These are phyloP conservation scores for Hybos culiciformis DNA, from an alignment of 2,888 invertebrate species.

Conservation along the genomic window DNA sequence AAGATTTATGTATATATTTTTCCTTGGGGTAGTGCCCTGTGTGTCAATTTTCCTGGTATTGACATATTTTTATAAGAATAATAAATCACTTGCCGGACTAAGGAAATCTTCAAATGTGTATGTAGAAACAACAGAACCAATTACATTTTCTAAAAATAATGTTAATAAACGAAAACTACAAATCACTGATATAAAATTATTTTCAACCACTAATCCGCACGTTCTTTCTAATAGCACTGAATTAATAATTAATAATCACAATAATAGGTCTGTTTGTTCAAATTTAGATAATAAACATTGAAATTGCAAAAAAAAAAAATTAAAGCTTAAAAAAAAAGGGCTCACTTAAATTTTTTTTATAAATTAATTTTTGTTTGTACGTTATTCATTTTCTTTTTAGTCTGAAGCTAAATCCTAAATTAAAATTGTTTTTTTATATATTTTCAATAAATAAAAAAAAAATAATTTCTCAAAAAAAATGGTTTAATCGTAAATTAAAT, in stretches of 20 bases:
- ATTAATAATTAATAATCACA: slow-evolving; percentile 27
- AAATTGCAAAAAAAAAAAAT: too few relatives aligned
- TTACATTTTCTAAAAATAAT: slow-evolving; percentile 14
- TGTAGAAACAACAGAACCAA: slow-evolving; percentile 16
- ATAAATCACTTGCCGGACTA: slow-evolving; percentile 37
- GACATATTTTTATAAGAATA: slow-evolving; percentile 59
- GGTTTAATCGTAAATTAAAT: too few relatives aligned
- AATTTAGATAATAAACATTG: too few relatives aligned
- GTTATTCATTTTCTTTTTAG: too few relatives aligned
- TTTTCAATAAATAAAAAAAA: too few relatives aligned
- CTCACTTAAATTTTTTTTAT: too few relatives aligned
- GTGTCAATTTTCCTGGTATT: slow-evolving; percentile 52
- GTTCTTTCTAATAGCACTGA: slow-evolving; percentile 37
- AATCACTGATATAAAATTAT: slow-evolving; percentile 40
- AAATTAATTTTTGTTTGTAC: too few relatives aligned
- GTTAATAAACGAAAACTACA: slow-evolving; percentile 31
- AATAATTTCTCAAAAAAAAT: too few relatives aligned
- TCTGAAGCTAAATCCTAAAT: too few relatives aligned
- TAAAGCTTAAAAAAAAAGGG: too few relatives aligned
- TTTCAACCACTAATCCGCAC: slow-evolving; percentile 44
- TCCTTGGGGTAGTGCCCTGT: slow-evolving; percentile 71
- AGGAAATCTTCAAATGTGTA: slow-evolving; percentile 37
- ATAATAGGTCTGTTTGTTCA: slow-evolving; percentile 32
- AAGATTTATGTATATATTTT: slow-evolving; percentile 72
- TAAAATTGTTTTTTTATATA: too few relatives aligned